phyloP scores from a whole-genome alignment of 2,113 vertebrate genomes.

The Triplophysa rosa region DNA sequence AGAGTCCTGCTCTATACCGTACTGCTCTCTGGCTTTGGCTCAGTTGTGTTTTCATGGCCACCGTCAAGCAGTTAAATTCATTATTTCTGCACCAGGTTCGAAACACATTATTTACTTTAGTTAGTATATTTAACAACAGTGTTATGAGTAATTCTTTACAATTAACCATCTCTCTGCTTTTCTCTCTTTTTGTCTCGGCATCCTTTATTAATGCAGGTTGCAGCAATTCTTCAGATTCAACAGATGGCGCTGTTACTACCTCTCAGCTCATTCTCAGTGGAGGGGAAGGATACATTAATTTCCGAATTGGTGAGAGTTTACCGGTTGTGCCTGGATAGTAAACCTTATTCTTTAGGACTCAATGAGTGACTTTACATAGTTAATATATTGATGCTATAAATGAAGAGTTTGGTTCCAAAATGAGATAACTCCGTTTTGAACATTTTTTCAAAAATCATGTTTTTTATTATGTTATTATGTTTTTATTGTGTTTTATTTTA shows the following conservation, averaged over 20 bases:
- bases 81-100: constrained; percentile 73
- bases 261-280: constrained; percentile 80
- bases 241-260: constrained; percentile 60
- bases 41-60: constrained; percentile 79
- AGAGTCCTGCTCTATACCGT: constrained; percentile 74
- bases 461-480: too few species aligned
- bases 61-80: constrained; percentile 75
- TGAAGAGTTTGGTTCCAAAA: too few species aligned
- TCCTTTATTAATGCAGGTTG: constrained; percentile 64
- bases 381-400: neutral
- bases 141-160: too few species aligned
- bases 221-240: constrained; percentile 60
- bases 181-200: neutral
- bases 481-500: too few species aligned
- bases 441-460: too few species aligned
- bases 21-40: constrained; percentile 66
- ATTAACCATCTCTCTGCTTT: neutral
- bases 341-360: too few species aligned
- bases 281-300: constrained; percentile 84
- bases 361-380: too few species aligned
- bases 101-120: neutral
- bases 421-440: too few species aligned
- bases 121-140: neutral
- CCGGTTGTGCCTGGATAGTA: too few species aligned
- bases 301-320: constrained; percentile 77